phyloP scores from a whole-genome alignment of 2,797 vertebrate species.

The Danio kyathit region DNA sequence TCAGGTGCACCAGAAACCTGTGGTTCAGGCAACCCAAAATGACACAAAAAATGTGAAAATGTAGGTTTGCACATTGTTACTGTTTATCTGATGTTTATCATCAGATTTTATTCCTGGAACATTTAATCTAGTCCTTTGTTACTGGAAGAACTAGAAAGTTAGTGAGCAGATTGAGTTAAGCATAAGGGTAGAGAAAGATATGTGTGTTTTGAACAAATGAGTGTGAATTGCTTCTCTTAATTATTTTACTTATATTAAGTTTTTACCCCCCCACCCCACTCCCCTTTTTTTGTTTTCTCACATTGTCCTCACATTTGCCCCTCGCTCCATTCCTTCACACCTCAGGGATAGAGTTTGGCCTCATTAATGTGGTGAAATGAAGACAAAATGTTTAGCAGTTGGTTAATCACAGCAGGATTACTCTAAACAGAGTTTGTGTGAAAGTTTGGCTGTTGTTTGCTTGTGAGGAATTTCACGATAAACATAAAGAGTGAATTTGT shows the following conservation, averaged over 20 bases:
- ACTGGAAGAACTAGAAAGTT: not conserved
- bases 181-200: not conserved
- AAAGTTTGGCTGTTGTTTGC: conserved; percentile 42
- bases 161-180: conserved; percentile 10
- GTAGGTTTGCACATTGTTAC: not conserved
- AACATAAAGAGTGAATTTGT: conserved; percentile 26
- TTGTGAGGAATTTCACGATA: conserved; percentile 35
- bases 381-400: conserved; percentile 27
- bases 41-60: not conserved
- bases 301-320: not conserved
- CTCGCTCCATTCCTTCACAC: conserved; percentile 13
- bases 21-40: not conserved
- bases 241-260: conserved; percentile 21
- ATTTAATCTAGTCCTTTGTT: not conserved
- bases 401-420: conserved; percentile 38
- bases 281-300: conserved; percentile 23
- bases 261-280: not conserved
- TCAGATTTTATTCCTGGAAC: not conserved
- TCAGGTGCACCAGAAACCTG: not conserved
- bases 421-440: conserved; percentile 53
- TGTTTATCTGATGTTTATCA: not conserved
- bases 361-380: conserved; percentile 21
- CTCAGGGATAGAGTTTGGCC: not conserved
- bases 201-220: conserved; percentile 11
- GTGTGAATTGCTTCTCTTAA: conserved; percentile 32